These are phyloP conservation scores for Mechanitis messenoides DNA, from an alignment of 2,888 invertebrate genomes.

Conservation along the genomic window DNA sequence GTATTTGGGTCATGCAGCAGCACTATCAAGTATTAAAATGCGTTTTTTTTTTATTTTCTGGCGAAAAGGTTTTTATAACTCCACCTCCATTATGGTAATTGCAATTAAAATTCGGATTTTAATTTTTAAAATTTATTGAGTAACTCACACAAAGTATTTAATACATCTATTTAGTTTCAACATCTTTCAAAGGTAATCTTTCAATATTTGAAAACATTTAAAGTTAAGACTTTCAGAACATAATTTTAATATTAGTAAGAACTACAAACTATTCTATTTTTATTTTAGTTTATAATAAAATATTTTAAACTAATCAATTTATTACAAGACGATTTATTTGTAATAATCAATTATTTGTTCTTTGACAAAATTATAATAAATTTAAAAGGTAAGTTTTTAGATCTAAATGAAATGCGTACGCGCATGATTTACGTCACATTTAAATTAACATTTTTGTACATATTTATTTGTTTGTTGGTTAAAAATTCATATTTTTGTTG, in stretches of 20 bases:
- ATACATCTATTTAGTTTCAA: conserved; percentile 53
- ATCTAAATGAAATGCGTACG: too few relatives aligned
- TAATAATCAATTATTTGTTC: conserved; percentile 4
- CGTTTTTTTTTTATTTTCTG: not conserved
- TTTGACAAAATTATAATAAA: conserved; percentile 8
- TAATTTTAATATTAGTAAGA: conserved; percentile 16
- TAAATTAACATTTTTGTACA: too few relatives aligned
- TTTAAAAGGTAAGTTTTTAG: conserved; percentile 1
- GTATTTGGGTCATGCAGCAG: too few relatives aligned
- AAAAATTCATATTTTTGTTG: not conserved
- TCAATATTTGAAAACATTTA: conserved; percentile 9
- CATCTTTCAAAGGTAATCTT: conserved; percentile 47
- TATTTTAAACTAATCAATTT: not conserved
- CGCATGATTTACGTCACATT: too few relatives aligned
- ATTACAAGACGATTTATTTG: not conserved
- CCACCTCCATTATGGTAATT: not conserved
- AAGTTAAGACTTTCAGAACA: conserved; percentile 13
- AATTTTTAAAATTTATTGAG: conserved; percentile 47
- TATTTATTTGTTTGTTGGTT: too few relatives aligned
- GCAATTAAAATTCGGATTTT: conserved; percentile 38
- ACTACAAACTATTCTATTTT: not conserved
- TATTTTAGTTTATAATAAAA: not conserved
- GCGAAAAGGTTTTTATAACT: not conserved
- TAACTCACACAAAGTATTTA: conserved; percentile 58
- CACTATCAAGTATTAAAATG: too few relatives aligned